Evolutionary conservation across 1,140 invertebrate genomes (phyloP).

Genomic region (Augochlora pura): DNA sequence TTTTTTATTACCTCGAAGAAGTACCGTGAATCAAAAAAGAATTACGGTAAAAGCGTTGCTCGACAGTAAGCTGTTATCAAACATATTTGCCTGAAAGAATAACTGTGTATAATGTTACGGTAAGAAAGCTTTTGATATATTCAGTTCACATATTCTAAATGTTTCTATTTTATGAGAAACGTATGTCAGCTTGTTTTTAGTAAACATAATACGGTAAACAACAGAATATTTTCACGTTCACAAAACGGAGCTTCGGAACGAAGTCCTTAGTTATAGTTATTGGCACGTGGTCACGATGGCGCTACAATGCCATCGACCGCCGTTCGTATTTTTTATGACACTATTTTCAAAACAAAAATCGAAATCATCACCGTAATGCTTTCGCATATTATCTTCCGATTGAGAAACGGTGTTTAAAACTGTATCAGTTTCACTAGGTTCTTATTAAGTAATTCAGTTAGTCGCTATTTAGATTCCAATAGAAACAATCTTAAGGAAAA

Average conservation of each 20-base stretch:
- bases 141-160: neutral
- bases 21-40: neutral
- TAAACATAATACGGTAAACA: slow-evolving; percentile 3
- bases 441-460: no score
- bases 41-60: slow-evolving; percentile 4
- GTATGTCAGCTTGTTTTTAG: neutral
- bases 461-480: no score
- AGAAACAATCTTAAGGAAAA: no score
- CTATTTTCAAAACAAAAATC: slow-evolving; percentile 3
- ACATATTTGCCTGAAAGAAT: slow-evolving; percentile 7
- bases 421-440: no score
- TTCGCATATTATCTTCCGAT: neutral
- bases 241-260: neutral
- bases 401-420: no score
- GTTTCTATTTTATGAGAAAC: neutral
- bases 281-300: neutral
- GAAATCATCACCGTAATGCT: neutral
- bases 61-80: neutral
- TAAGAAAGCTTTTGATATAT: neutral
- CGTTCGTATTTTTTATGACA: neutral
- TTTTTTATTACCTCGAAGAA: slow-evolving; percentile 21
- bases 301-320: neutral
- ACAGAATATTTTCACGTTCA: neutral
- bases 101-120: neutral
- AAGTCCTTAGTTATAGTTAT: neutral